Evolutionary conservation across 1,140 invertebrate species (phyloP), one percentile per base, ranked within the genome.

Genomic region (Leptonema lineaticorne): DNA sequence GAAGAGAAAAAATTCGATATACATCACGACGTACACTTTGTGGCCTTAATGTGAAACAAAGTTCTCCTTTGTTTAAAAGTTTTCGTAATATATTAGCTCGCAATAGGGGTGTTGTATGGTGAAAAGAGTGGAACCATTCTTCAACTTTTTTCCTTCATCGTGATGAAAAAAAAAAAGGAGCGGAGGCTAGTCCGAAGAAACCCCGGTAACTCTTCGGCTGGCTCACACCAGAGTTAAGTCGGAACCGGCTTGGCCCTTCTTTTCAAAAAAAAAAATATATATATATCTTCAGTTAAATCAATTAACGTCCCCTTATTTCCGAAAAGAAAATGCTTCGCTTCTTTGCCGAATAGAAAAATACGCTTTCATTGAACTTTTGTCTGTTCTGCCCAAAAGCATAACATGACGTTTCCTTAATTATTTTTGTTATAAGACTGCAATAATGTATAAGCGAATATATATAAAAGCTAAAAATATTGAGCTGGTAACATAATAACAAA

Each of bases 251-350:
- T n/a, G n/a, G 37, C 37, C 37, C 16, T 41, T 16, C 37, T 11
- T 4, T 41, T 41, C 37, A 41, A 41, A 41, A 41, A 41, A n/a
- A n/a, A n/a, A n/a, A n/a, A n/a, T n/a, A n/a, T n/a, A n/a, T n/a
- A n/a, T n/a, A n/a, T n/a, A 41, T 41, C 37, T 41, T 41, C 37
- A 41, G 37, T 41, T 41, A 41, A 41, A 41, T 41, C 37, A 41
- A 41, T 41, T 41, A 41, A 41, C 37, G 37, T 41, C 37, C 37
- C 30, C 37, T 16, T 41, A 9, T 41, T 41, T 41, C 37, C n/a
- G n/a, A 41, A 2, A 11, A 33, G 30, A 41, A 41, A 41, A 41
- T 41, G 16, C 37, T 1, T 41, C 16, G 2, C 16, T 41, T 41
- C 37, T 2, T 41, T 16, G 37, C n/a, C 2, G 37, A 41, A 41